Percentiles rank a stretch among this genome's conserved stretches.
These are phyloP conservation scores for Alfaro cultratus DNA, from an alignment of 2,797 vertebrate species.

Conservation along the genomic window DNA sequence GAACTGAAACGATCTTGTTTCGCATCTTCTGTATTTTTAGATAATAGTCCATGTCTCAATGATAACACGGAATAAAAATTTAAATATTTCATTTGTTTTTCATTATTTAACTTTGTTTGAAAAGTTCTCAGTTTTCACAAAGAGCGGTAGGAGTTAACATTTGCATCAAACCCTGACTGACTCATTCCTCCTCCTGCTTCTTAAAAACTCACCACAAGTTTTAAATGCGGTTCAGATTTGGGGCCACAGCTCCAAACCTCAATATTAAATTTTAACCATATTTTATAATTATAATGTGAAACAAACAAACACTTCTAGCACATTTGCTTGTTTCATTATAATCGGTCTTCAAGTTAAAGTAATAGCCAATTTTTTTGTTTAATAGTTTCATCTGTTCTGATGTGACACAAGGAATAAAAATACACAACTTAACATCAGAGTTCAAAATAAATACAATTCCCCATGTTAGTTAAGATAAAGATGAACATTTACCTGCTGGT, in stretches of 20 bases:
- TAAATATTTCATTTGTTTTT: not conserved
- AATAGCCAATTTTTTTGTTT: too few relatives aligned
- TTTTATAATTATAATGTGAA: not conserved
- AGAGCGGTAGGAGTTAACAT: too few relatives aligned
- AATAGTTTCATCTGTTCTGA: not conserved
- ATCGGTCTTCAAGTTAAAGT: not conserved
- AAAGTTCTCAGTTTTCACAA: too few relatives aligned
- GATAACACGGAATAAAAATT: not conserved
- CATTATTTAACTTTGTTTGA: not conserved
- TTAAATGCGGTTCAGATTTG: not conserved
- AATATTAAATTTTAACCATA: not conserved
- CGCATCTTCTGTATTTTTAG: not conserved
- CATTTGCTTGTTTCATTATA: not conserved
- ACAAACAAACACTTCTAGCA: not conserved
- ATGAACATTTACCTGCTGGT: not conserved
- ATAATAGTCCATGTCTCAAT: not conserved
- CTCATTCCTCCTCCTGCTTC: not conserved
- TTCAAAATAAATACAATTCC: not conserved
- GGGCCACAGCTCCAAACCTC: not conserved
- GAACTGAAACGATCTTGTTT: not conserved
- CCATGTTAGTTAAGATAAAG: not conserved
- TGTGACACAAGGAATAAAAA: not conserved
- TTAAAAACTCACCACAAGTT: slow-evolving; percentile 1
- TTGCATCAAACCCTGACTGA: not conserved
- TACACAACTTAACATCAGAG: not conserved